Percentiles rank a stretch among this genome's conserved stretches.
Evolutionary conservation across 2,797 vertebrate species (phyloP).

Genomic region (Takifugu rubripes): DNA sequence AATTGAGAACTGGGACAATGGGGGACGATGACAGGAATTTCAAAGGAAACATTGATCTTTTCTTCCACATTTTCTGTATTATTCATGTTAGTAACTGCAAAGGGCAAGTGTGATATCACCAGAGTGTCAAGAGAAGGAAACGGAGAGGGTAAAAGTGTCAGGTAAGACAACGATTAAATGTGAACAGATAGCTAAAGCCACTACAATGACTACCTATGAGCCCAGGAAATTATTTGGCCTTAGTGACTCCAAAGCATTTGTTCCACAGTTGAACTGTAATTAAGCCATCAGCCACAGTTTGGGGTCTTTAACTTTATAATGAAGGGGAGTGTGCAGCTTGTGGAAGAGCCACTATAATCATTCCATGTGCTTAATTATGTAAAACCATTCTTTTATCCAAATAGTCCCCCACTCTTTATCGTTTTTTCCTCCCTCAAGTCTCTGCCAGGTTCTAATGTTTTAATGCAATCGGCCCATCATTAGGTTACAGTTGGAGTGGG

Average conservation of each 20-base stretch:
- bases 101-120: slow-evolving; percentile 26
- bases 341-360: slow-evolving; percentile 78
- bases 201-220: slow-evolving; percentile 30
- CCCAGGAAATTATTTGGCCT: slow-evolving; percentile 53
- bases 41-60: slow-evolving; percentile 5
- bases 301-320: slow-evolving; percentile 81
- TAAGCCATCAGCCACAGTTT: slow-evolving; percentile 78
- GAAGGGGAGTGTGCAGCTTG: slow-evolving; percentile 71
- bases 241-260: slow-evolving; percentile 67
- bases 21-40: slow-evolving; percentile 6
- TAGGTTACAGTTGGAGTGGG: slow-evolving; percentile 8
- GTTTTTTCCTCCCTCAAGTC: slow-evolving; percentile 27
- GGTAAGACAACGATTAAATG: slow-evolving; percentile 7
- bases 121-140: slow-evolving; percentile 2
- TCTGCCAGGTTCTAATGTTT: slow-evolving; percentile 39
- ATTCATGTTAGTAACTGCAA: slow-evolving; percentile 1
- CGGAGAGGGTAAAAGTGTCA: not conserved
- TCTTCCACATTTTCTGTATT: not conserved
- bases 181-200: slow-evolving; percentile 10
- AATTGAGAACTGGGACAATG: slow-evolving; percentile 2
- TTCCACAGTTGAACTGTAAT: slow-evolving; percentile 72
- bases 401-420: slow-evolving; percentile 57
- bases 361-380: slow-evolving; percentile 82
- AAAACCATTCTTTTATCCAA: slow-evolving; percentile 76
- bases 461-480: slow-evolving; percentile 17